These are phyloP conservation scores for Oconnorella tubifera DNA, from an alignment of 2,888 invertebrate species.

Conservation along the genomic window DNA sequence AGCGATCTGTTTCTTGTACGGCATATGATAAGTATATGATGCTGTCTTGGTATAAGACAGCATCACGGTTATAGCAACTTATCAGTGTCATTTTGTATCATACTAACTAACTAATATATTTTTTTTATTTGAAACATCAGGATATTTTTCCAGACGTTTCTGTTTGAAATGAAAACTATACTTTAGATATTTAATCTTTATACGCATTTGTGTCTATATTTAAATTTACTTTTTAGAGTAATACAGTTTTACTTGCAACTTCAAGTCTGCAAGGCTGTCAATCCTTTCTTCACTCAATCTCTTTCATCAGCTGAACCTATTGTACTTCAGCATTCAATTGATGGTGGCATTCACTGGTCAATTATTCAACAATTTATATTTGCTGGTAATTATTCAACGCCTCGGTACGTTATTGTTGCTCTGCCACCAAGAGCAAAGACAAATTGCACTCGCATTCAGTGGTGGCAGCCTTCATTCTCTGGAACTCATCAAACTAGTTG, in stretches of 20 bases:
- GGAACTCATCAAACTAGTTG: conserved; percentile 51
- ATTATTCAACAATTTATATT: conserved; percentile 49
- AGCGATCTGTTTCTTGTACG: too few relatives aligned
- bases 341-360: conserved; percentile 56
- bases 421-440: conserved; percentile 47
- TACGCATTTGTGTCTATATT: too few relatives aligned
- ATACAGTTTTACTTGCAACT: conserved; percentile 55
- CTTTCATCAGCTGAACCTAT: conserved; percentile 42
- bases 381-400: conserved; percentile 40
- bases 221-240: conserved; percentile 43
- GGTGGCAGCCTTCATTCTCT: conserved; percentile 52
- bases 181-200: too few relatives aligned
- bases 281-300: neutral
- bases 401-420: conserved; percentile 49
- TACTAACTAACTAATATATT: too few relatives aligned
- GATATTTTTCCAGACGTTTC: too few relatives aligned
- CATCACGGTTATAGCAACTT: too few relatives aligned
- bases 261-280: conserved; percentile 40
- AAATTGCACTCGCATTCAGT: conserved; percentile 48
- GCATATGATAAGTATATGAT: too few relatives aligned
- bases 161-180: too few relatives aligned
- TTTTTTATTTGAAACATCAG: too few relatives aligned
- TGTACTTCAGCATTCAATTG: conserved; percentile 53
- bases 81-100: too few relatives aligned
- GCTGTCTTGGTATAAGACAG: too few relatives aligned